Evolutionary conservation across 2,113 vertebrate species (phyloP).

Genomic region (Anarhynchus alexandrinus): DNA sequence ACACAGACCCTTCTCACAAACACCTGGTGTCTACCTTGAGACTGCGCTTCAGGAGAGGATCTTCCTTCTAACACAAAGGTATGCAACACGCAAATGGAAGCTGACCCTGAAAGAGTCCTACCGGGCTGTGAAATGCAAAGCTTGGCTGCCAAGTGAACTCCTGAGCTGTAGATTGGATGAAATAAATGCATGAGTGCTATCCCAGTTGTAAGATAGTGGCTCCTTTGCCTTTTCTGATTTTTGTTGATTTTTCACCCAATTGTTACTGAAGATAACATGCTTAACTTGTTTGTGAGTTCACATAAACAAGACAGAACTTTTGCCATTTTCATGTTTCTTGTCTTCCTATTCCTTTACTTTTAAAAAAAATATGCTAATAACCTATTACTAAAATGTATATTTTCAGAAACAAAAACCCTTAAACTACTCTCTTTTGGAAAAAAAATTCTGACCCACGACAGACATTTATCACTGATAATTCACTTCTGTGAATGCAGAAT

Average conservation of each 20-base stretch:
- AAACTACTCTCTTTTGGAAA: background rate
- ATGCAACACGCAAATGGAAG: background rate
- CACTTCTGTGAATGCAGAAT: background rate
- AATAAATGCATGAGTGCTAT: background rate
- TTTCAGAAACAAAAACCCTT: background rate
- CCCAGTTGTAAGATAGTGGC: background rate
- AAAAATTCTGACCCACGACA: background rate
- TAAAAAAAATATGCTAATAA: background rate
- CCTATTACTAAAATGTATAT: background rate
- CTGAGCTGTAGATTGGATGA: background rate
- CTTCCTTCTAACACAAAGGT: background rate
- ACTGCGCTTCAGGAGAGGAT: background rate
- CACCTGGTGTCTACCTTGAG: background rate
- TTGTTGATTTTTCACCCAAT: background rate
- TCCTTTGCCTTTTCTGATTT: background rate
- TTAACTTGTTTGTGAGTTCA: background rate
- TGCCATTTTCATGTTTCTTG: background rate
- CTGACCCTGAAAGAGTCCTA: background rate
- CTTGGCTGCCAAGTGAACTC: background rate
- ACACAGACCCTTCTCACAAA: background rate
- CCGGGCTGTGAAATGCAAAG: background rate
- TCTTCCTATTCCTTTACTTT: background rate
- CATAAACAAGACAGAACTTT: background rate
- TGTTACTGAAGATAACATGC: background rate
- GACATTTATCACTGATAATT: background rate